phyloP scores from a whole-genome alignment of 2,888 invertebrate species.

The Ferrisia virgata region DNA sequence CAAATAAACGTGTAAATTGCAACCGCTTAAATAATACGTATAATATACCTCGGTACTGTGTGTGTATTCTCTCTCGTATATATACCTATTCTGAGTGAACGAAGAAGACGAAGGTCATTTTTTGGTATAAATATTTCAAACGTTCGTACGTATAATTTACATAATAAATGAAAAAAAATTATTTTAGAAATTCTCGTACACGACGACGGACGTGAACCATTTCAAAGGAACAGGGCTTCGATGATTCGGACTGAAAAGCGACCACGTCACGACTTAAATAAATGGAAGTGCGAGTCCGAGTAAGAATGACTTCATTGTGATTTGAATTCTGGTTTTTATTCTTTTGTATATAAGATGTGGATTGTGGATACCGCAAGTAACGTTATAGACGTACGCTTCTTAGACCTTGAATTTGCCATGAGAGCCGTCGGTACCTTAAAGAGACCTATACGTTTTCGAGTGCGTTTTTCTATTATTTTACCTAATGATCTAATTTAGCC shows the following conservation, averaged over 20 bases:
- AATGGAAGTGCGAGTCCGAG: neutral
- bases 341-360: neutral
- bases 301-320: neutral
- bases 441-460: no score
- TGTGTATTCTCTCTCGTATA: neutral
- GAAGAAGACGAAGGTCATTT: neutral
- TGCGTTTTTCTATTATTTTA: neutral
- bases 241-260: neutral
- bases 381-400: neutral
- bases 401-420: neutral
- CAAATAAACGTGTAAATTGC: neutral
- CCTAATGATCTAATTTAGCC: slow-evolving; percentile 2
- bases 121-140: neutral
- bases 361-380: no score
- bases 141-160: neutral
- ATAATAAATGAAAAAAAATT: slow-evolving; percentile 16
- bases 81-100: neutral
- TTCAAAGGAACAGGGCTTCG: neutral
- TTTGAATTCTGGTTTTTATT: neutral
- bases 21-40: no score
- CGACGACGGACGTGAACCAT: neutral
- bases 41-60: no score
- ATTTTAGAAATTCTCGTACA: neutral
- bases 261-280: neutral
- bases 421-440: no score